Evolutionary conservation across 2,888 invertebrate species (phyloP).

Genomic region (Eutolmus rufibarbis): DNA sequence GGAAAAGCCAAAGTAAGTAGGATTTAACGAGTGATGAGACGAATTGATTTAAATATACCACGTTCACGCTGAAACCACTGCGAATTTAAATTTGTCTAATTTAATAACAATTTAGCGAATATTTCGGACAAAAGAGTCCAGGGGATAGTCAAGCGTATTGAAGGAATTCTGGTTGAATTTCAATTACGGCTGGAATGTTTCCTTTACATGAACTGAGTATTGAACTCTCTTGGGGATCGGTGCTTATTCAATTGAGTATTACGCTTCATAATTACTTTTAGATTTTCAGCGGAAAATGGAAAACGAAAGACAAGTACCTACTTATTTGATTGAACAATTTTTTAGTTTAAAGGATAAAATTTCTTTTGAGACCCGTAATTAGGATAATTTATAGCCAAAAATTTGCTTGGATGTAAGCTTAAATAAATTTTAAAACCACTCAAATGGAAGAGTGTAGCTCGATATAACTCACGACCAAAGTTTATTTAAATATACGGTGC

Average conservation of each 20-base stretch:
- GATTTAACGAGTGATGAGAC: background rate
- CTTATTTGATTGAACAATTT: background rate
- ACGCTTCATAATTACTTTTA: background rate
- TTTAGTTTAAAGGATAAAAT: background rate
- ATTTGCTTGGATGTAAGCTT: background rate
- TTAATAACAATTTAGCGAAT: background rate
- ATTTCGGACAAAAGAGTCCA: background rate
- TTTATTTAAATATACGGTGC: background rate
- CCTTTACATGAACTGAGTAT: background rate
- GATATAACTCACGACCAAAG: background rate
- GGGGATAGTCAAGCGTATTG: background rate
- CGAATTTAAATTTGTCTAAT: background rate
- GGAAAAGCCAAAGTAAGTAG: background rate
- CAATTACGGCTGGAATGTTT: background rate
- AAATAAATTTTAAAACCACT: background rate
- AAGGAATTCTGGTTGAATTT: background rate
- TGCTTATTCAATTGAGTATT: background rate
- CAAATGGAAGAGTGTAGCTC: background rate
- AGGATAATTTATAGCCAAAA: background rate
- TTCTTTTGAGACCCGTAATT: background rate
- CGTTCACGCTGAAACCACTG: background rate
- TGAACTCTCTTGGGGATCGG: background rate
- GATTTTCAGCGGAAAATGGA: background rate
- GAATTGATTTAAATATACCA: background rate
- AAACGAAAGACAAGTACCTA: background rate